Percentiles rank a stretch among this genome's conserved stretches.
phyloP scores from a whole-genome alignment of 2,113 vertebrate species.

The Tachuris rubrigastra region DNA sequence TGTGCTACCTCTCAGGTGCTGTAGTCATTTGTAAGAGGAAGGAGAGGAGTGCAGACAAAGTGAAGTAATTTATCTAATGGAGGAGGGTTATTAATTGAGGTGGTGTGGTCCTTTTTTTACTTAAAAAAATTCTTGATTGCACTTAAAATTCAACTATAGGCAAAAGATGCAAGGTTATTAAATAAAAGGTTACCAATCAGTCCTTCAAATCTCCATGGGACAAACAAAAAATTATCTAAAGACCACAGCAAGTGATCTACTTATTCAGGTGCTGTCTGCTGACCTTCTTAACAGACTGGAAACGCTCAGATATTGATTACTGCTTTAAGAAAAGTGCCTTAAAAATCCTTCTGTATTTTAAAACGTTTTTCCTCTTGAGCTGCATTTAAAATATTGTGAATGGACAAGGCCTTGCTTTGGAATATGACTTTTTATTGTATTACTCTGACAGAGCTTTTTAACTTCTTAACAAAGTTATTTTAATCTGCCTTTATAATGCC shows the following conservation, averaged over 20 bases:
- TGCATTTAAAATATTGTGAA: constrained; percentile 12
- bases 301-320: constrained; percentile 29
- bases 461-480: constrained; percentile 24
- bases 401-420: not conserved
- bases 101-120: not conserved
- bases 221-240: not conserved
- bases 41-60: constrained; percentile 11
- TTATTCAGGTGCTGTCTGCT: constrained; percentile 50
- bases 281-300: constrained; percentile 52
- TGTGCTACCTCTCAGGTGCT: not conserved
- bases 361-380: not conserved
- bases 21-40: constrained; percentile 32
- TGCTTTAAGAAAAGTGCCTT: not conserved
- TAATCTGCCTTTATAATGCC: not conserved
- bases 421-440: not conserved
- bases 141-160: constrained; percentile 38
- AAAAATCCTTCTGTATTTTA: constrained; percentile 20
- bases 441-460: constrained; percentile 14
- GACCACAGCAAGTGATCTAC: not conserved
- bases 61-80: constrained; percentile 35
- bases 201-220: constrained; percentile 29
- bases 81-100: constrained; percentile 49
- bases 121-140: not conserved
- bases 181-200: constrained; percentile 54
- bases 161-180: constrained; percentile 38